A percentile compares a stretch with the other conserved stretches of the same genome.
These are phyloP conservation scores for Tachycineta bicolor DNA, from an alignment of 2,113 vertebrate species.

Conservation along the genomic window DNA sequence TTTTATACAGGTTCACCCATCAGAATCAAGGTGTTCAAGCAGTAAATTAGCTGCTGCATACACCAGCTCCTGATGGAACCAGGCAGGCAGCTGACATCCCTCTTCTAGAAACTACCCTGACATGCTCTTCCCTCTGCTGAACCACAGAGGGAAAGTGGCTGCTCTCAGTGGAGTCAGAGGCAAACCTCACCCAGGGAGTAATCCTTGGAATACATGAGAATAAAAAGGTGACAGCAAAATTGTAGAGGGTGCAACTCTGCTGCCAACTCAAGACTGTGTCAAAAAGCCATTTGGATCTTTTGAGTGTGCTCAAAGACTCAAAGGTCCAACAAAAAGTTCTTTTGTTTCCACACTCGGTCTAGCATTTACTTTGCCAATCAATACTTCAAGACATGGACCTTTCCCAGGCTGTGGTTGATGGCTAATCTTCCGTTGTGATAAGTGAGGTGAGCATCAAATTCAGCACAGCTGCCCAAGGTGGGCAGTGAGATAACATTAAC, in stretches of 20 bases:
- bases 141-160: not conserved
- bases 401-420: conserved; percentile 82
- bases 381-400: conserved; percentile 84
- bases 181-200: not conserved
- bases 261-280: not conserved
- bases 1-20: not conserved
- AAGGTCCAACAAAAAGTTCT: not conserved
- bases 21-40: not conserved
- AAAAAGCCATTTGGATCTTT: not conserved
- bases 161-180: not conserved
- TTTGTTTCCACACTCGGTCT: conserved; percentile 58
- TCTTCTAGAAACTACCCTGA: not conserved
- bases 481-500: not conserved
- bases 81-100: not conserved
- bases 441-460: conserved; percentile 30
- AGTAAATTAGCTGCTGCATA: not conserved
- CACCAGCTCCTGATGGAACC: not conserved
- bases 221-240: not conserved
- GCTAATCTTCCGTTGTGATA: conserved; percentile 66
- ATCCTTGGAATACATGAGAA: not conserved
- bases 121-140: not conserved
- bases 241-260: not conserved
- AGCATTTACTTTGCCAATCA: conserved; percentile 77
- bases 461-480: not conserved
- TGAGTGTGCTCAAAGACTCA: not conserved